phyloP scores from a whole-genome alignment of 2,797 vertebrate species.

The Galaxias olidus region DNA sequence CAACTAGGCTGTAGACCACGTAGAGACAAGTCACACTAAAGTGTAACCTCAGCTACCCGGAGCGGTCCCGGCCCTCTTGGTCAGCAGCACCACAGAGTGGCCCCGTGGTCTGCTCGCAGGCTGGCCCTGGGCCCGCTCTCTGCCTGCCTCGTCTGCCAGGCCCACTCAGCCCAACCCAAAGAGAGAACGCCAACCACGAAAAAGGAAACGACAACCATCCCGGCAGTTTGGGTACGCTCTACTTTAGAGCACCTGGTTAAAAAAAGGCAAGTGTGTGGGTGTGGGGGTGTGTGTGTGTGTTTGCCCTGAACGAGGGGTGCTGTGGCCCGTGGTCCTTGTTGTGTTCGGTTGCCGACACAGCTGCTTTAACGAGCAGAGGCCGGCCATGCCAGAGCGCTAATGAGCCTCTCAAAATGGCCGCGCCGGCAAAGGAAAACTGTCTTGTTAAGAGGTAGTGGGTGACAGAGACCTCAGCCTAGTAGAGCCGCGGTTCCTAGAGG shows the following conservation, averaged over 20 bases:
- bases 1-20: too few species aligned
- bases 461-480: neutral
- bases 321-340: constrained; percentile 2
- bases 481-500: too few species aligned
- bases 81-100: constrained; percentile 29
- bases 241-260: neutral
- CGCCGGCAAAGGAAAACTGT: neutral
- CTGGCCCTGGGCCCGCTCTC: neutral
- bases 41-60: constrained; percentile 45
- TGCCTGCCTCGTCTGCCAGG: constrained; percentile 2
- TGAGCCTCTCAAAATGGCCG: neutral
- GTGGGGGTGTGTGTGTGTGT: neutral
- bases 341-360: neutral
- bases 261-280: too few species aligned
- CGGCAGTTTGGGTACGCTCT: neutral
- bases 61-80: constrained; percentile 27
- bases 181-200: neutral
- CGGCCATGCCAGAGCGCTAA: neutral
- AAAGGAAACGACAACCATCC: neutral
- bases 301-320: neutral
- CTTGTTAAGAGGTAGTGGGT: neutral
- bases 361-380: neutral
- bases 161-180: neutral
- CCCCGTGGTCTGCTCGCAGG: constrained; percentile 22
- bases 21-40: constrained; percentile 9